phyloP scores from a whole-genome alignment of 2,888 invertebrate genomes.

The Lasioglossum morio region DNA sequence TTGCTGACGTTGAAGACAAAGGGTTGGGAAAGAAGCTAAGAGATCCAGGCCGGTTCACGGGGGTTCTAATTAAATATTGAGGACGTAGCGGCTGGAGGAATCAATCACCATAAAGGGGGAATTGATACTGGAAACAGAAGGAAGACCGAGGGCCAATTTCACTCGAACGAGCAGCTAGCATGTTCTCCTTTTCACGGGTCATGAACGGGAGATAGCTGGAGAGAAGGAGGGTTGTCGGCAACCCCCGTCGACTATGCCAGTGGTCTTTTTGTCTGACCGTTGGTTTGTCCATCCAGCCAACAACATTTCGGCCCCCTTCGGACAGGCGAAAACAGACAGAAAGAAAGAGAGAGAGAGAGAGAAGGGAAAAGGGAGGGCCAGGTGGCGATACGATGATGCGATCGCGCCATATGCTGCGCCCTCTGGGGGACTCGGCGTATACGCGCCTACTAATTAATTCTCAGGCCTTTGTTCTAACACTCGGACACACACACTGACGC shows the following conservation, averaged over 20 bases:
- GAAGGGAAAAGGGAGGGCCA: constrained; percentile 69
- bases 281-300: constrained; percentile 66
- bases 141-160: constrained; percentile 23
- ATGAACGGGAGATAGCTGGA: constrained; percentile 47
- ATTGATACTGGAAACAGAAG: constrained; percentile 17
- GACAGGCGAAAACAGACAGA: constrained; percentile 48
- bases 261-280: constrained; percentile 66
- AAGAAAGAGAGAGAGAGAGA: not conserved
- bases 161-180: constrained; percentile 26
- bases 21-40: not conserved
- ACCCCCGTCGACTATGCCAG: constrained; percentile 52
- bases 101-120: constrained; percentile 27
- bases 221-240: constrained; percentile 50
- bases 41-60: not conserved
- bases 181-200: constrained; percentile 59
- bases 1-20: not conserved
- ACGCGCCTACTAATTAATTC: constrained; percentile 82
- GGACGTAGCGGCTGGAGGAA: not conserved
- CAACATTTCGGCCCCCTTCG: constrained; percentile 67
- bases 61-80: not conserved
- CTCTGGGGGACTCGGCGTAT: constrained; percentile 75
- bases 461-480: constrained; percentile 82
- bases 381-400: constrained; percentile 82
- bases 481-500: constrained; percentile 43
- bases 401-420: constrained; percentile 82